Evolutionary conservation across 2,113 vertebrate species (phyloP), one percentile per base, ranked within the genome.

Genomic region (Odontophorus gujanensis): DNA sequence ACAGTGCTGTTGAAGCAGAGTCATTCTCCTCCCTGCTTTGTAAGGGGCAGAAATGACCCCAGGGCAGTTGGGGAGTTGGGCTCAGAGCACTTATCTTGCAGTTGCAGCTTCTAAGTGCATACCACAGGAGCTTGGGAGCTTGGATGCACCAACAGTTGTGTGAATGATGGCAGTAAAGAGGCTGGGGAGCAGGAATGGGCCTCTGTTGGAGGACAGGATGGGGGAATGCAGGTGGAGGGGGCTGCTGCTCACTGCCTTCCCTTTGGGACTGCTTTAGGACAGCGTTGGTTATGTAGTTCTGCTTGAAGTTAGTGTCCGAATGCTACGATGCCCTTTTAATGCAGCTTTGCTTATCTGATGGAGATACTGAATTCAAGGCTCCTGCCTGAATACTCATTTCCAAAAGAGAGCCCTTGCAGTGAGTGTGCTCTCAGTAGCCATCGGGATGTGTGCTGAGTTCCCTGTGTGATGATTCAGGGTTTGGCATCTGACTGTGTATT

Each of bases 151-250:
- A 8, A 51, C 13, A 43, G 2, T 15, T n/a, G 10, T 22, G n/a
- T 53, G 58, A 30, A 16, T 7, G 14, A 22, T 28, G 0, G 1
- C 18, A 2, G 42, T 26, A 2, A 13, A 3, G 7, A 2, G 28
- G 30, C 6, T 71, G 25, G 57, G 55, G 30, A 22, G 13, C 1
- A 38, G 47, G 17, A 40, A 3, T 67, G 3, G 22, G 32, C 34
- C 28, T 53, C 21, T 24, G 32, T 25, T 7, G 2, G 13, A 40
- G 7, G 4, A 1, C 11, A 36, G 45, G 48, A 13, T 48, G 36
- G 1, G 1, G 7, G 34, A 26, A 34, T 30, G 4, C 2, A 2
- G 48, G 6, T 34, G 48, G 2, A 30, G n/a, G 1, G 2, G 28
- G 40, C 47, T 19, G 59, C 28, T 43, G 38, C 53, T 66, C 53